Conservation (phyloP, 1,140 invertebrate species). For the Nasonia longicornis region DNA sequence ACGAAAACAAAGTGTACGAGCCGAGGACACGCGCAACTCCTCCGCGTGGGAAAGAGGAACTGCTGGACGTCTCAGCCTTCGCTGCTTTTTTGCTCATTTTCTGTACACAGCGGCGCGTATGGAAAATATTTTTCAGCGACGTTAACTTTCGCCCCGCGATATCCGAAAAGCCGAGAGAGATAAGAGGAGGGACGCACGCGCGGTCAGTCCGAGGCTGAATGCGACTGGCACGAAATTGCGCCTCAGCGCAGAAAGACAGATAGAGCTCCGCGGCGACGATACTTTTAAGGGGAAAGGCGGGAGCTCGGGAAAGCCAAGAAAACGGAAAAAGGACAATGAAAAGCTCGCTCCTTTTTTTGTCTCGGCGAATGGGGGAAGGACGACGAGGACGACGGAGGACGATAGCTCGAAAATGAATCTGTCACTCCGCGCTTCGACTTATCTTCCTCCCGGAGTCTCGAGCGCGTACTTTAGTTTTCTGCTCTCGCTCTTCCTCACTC, state of each 20-base stretch:
- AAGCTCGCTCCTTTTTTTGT: slow-evolving; percentile 18
- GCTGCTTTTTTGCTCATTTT: too few relatives aligned
- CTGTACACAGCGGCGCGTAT: too few relatives aligned
- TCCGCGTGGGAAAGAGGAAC: background rate
- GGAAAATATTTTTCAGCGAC: background rate
- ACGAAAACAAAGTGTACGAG: background rate
- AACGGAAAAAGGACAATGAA: slow-evolving; percentile 9
- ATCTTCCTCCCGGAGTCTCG: slow-evolving; percentile 43
- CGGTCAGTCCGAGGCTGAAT: background rate
- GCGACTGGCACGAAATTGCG: background rate
- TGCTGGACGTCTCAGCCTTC: background rate
- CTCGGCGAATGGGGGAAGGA: background rate
- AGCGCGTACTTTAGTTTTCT: slow-evolving; percentile 25
- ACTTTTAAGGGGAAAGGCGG: background rate
- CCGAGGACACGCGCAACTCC: background rate
- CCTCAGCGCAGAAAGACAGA: slow-evolving; percentile 9
- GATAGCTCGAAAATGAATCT: slow-evolving; percentile 59
- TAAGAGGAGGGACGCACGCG: background rate
- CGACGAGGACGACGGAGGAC: background rate
- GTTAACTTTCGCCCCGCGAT: background rate
- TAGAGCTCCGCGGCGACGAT: background rate
- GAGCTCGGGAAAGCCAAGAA: background rate
- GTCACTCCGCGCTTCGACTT: slow-evolving; percentile 57
- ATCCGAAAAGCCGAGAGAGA: background rate
- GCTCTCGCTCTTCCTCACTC: background rate